Evolutionary conservation across 2,888 invertebrate genomes (phyloP).

Genomic region (Sabellastarte sp.): DNA sequence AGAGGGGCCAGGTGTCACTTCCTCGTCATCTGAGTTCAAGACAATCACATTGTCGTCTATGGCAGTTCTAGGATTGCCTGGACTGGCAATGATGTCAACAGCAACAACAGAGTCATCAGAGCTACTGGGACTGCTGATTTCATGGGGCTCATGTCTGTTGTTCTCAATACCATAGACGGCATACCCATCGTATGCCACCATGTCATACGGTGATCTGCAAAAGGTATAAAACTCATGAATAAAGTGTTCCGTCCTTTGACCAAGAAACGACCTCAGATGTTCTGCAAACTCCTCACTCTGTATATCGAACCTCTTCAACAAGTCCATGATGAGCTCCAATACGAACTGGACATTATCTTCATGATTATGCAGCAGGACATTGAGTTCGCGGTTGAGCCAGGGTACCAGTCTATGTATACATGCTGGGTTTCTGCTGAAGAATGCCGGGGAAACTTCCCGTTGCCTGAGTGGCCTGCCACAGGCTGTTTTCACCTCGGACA

Average conservation of each 20-base stretch:
- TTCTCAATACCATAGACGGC: slow-evolving; percentile 52
- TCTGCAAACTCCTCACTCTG: slow-evolving; percentile 68
- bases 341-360: slow-evolving; percentile 63
- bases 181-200: slow-evolving; percentile 68
- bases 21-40: not conserved
- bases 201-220: slow-evolving; percentile 82
- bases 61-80: not conserved
- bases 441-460: slow-evolving; percentile 46
- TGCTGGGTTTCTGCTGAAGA: slow-evolving; percentile 67
- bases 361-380: slow-evolving; percentile 66
- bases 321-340: slow-evolving; percentile 69
- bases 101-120: slow-evolving; percentile 5
- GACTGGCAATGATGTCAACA: no score
- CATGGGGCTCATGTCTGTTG: not conserved
- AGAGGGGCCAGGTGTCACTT: not conserved
- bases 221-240: slow-evolving; percentile 84
- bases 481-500: slow-evolving; percentile 71
- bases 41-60: not conserved
- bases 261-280: slow-evolving; percentile 70
- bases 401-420: slow-evolving; percentile 80
- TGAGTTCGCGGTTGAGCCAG: slow-evolving; percentile 84
- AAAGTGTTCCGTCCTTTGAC: slow-evolving; percentile 78
- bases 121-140: not conserved
- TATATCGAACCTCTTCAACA: slow-evolving; percentile 63
- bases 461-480: slow-evolving; percentile 15